These are phyloP conservation scores for Perizoma flavofasciatum DNA, from an alignment of 2,888 invertebrate species.

Conservation along the genomic window DNA sequence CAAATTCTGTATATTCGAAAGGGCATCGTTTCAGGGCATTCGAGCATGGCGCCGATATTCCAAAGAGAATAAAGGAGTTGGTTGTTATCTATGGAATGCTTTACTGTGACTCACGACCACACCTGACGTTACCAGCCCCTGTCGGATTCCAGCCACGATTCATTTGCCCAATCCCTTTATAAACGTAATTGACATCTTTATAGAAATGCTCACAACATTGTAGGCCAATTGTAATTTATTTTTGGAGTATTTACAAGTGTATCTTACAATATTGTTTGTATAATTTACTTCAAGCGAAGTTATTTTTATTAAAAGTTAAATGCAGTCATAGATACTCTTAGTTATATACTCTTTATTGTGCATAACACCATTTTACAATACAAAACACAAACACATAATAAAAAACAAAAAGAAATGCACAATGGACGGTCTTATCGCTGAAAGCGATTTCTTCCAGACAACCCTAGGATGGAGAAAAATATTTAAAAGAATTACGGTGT, in stretches of 20 bases:
- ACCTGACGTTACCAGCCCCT: constrained; percentile 73
- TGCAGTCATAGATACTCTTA: not conserved
- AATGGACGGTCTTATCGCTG: too few relatives aligned
- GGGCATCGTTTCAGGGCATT: constrained; percentile 66
- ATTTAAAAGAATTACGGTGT: too few relatives aligned
- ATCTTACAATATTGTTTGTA: constrained; percentile 5
- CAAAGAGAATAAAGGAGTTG: constrained; percentile 71
- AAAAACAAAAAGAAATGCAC: too few relatives aligned
- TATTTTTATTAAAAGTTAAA: constrained; percentile 14
- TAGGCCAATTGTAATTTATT: constrained; percentile 17
- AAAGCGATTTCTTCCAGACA: too few relatives aligned
- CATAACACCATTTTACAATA: too few relatives aligned
- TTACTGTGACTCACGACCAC: constrained; percentile 71
- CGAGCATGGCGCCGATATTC: constrained; percentile 58
- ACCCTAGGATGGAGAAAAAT: too few relatives aligned
- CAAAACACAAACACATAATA: too few relatives aligned
- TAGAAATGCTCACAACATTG: constrained; percentile 14
- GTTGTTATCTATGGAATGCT: constrained; percentile 75
- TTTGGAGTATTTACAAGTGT: constrained; percentile 15
- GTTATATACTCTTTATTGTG: too few relatives aligned
- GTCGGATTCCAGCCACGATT: constrained; percentile 62
- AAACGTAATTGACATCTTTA: constrained; percentile 50
- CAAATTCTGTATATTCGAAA: constrained; percentile 66
- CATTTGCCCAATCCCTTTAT: constrained; percentile 49
- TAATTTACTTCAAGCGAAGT: not conserved